A percentile compares a stretch with the other conserved stretches of the same genome.
phyloP scores from a whole-genome alignment of 2,888 invertebrate species.

The Congeria kusceri region DNA sequence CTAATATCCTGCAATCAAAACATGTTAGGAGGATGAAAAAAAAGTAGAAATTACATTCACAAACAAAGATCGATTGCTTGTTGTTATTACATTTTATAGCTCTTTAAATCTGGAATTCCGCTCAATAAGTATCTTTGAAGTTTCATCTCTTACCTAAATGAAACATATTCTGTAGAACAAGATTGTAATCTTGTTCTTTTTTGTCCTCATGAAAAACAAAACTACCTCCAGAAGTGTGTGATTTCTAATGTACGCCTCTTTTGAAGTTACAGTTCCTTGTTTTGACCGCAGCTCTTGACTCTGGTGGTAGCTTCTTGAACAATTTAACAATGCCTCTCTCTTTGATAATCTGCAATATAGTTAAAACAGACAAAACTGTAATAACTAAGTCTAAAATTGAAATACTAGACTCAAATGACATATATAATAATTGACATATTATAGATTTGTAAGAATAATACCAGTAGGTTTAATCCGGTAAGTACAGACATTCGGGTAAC shows the following conservation, averaged over 20 bases:
- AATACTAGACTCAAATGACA: neutral
- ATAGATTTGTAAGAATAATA: too few species aligned
- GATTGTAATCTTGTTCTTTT: too few species aligned
- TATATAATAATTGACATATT: neutral
- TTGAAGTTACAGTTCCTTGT: constrained; percentile 34
- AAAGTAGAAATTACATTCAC: too few species aligned
- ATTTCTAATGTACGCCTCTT: constrained; percentile 58
- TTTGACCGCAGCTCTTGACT: constrained; percentile 46
- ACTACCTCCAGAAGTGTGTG: constrained; percentile 60
- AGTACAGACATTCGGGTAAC: too few species aligned
- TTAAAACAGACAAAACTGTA: neutral
- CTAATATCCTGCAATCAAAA: constrained; percentile 41
- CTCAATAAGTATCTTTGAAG: too few species aligned
- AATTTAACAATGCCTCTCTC: constrained; percentile 62
- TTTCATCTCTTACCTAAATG: too few species aligned
- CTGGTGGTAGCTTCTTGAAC: constrained; percentile 61
- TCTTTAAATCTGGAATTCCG: too few species aligned
- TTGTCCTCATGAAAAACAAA: neutral
- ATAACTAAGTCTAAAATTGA: neutral
- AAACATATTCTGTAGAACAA: too few species aligned
- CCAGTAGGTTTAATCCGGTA: too few species aligned
- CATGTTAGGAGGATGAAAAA: neutral
- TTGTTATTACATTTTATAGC: too few species aligned
- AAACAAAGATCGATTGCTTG: too few species aligned
- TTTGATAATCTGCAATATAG: constrained; percentile 48